Conservation (phyloP, 1,140 invertebrate species). For the Lineus longissimus region DNA sequence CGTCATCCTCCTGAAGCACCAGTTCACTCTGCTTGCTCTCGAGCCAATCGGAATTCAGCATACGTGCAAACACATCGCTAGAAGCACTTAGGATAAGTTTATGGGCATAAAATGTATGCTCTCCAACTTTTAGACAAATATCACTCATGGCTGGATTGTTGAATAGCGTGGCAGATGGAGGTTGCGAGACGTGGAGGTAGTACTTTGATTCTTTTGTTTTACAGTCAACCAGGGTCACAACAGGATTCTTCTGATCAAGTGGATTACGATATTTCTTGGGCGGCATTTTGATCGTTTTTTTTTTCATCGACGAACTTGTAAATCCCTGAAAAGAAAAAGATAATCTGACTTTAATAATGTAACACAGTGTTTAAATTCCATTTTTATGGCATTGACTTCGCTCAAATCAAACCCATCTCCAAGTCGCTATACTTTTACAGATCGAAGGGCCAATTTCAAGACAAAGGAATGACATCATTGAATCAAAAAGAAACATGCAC, state of each 20-base stretch:
- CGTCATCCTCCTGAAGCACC: slow-evolving; percentile 3
- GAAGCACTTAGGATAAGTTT: slow-evolving; percentile 49
- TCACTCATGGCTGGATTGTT: slow-evolving; percentile 54
- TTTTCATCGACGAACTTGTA: no score
- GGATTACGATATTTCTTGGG: neutral
- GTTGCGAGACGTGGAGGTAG: neutral
- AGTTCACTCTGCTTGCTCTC: slow-evolving; percentile 35
- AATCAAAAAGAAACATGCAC: no score
- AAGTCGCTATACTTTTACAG: no score
- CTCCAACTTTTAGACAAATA: slow-evolving; percentile 48
- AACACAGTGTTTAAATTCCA: no score
- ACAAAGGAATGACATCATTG: no score
- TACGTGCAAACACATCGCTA: slow-evolving; percentile 56
- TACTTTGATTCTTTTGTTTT: slow-evolving; percentile 7
- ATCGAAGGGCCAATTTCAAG: no score
- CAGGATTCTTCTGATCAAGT: neutral
- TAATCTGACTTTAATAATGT: no score
- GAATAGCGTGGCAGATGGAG: slow-evolving; percentile 43
- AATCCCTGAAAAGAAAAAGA: no score
- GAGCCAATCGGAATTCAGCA: slow-evolving; percentile 53
- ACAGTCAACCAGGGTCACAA: neutral
- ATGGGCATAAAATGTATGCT: slow-evolving; percentile 50
- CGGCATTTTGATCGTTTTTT: neutral
- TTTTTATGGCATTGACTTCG: no score
- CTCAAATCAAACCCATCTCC: no score